Conservation (phyloP, 2,797 vertebrate genomes). For the Sebastolobus alascanus region DNA sequence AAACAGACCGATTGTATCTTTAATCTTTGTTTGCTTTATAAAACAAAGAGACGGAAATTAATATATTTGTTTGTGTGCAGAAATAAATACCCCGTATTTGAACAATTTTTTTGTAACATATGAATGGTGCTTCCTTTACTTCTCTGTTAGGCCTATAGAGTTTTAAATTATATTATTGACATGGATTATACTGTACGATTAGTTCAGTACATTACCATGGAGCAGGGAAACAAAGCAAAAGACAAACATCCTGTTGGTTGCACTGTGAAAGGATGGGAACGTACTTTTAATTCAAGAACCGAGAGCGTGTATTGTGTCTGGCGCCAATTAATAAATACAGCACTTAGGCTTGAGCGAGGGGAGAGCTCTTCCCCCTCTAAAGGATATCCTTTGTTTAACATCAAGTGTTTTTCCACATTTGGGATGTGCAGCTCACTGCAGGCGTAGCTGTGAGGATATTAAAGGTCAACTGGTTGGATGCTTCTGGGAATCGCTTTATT, state of each 20-base stretch:
- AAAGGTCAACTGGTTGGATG: constrained; percentile 48
- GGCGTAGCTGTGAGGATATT: constrained; percentile 41
- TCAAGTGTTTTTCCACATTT: constrained; percentile 80
- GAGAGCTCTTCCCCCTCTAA: constrained; percentile 65
- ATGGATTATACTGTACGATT: neutral
- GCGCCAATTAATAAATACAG: constrained; percentile 80
- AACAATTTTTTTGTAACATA: neutral
- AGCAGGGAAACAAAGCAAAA: constrained; percentile 25
- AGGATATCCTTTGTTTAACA: constrained; percentile 88
- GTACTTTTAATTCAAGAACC: constrained; percentile 46
- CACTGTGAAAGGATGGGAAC: constrained; percentile 45
- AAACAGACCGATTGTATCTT: constrained; percentile 32
- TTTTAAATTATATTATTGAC: neutral
- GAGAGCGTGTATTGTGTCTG: constrained; percentile 48
- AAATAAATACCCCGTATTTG: neutral
- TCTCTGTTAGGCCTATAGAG: neutral
- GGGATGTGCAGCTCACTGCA: constrained; percentile 53
- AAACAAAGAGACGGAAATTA: constrained; percentile 37
- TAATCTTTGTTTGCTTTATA: constrained; percentile 34
- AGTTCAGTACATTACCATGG: neutral
- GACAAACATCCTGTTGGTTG: constrained; percentile 77
- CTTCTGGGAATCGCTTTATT: constrained; percentile 39
- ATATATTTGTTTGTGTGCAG: neutral
- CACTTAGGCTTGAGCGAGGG: constrained; percentile 36
- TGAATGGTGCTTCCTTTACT: neutral